A percentile compares a stretch with the other conserved stretches of the same genome.
Conservation (phyloP, 1,140 invertebrate species). For the Magallana gigas region DNA sequence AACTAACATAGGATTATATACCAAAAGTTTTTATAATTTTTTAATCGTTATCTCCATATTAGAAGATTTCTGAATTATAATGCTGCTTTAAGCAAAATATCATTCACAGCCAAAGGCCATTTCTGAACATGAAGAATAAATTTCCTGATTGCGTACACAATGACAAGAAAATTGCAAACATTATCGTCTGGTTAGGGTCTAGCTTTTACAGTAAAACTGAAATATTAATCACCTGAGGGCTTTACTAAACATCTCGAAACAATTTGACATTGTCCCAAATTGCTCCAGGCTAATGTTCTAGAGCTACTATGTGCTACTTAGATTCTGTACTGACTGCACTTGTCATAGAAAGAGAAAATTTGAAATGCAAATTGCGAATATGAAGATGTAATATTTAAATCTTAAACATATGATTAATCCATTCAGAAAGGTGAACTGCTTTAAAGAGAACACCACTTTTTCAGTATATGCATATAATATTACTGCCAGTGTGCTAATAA, state of each 20-base stretch:
- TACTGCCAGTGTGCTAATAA: too few species aligned
- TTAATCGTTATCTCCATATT: too few species aligned
- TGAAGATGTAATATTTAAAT: not conserved
- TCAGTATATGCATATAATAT: too few species aligned
- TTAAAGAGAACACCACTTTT: not conserved
- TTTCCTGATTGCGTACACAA: too few species aligned
- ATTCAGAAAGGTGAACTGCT: not conserved
- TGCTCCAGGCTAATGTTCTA: not conserved
- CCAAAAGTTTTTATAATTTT: too few species aligned
- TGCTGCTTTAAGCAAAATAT: too few species aligned
- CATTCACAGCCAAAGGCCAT: too few species aligned
- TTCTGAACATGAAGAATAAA: too few species aligned
- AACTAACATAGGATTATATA: too few species aligned
- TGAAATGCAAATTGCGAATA: conserved; percentile 18
- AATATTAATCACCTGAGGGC: conserved; percentile 17
- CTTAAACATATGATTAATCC: not conserved
- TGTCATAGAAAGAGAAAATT: conserved; percentile 3
- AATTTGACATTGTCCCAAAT: not conserved
- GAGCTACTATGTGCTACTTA: not conserved
- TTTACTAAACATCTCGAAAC: not conserved
- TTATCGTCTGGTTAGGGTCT: not conserved
- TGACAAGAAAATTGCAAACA: too few species aligned
- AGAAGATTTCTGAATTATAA: too few species aligned
- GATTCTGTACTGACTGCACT: conserved; percentile 18
- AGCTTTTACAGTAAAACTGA: not conserved